A percentile compares a stretch with the other conserved stretches of the same genome.
These are phyloP conservation scores for Macrochelys suwanniensis DNA, from an alignment of 2,797 vertebrate genomes.

Conservation along the genomic window DNA sequence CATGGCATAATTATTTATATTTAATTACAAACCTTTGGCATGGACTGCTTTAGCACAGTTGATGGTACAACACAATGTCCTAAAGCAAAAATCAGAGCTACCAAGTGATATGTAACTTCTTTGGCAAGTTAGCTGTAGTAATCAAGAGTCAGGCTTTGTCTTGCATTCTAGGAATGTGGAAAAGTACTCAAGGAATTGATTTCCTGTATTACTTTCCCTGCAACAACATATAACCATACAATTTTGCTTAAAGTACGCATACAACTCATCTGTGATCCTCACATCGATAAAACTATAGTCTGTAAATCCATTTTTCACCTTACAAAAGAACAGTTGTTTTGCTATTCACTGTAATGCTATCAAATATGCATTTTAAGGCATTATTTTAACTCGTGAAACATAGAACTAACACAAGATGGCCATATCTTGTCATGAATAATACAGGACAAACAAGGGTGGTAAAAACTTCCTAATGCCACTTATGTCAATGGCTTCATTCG, in stretches of 20 bases:
- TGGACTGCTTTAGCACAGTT: slow-evolving; percentile 11
- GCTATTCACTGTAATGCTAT: background rate
- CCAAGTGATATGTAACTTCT: background rate
- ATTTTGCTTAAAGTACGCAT: background rate
- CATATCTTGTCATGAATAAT: background rate
- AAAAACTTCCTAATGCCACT: background rate
- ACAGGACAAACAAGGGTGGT: background rate
- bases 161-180: background rate
- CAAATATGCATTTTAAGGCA: background rate
- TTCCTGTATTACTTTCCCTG: background rate
- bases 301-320: background rate
- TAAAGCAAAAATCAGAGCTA: slow-evolving; percentile 32
- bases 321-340: background rate
- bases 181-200: background rate
- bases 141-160: background rate
- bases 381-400: background rate
- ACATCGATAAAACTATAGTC: background rate
- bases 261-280: background rate
- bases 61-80: background rate
- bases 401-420: background rate
- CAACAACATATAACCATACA: background rate
- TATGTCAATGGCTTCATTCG: background rate
- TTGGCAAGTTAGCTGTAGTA: background rate
- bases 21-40: slow-evolving; percentile 7
- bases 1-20: slow-evolving; percentile 9